Conservation (phyloP, 2,888 invertebrate species). For the Hydriomena furcata region DNA sequence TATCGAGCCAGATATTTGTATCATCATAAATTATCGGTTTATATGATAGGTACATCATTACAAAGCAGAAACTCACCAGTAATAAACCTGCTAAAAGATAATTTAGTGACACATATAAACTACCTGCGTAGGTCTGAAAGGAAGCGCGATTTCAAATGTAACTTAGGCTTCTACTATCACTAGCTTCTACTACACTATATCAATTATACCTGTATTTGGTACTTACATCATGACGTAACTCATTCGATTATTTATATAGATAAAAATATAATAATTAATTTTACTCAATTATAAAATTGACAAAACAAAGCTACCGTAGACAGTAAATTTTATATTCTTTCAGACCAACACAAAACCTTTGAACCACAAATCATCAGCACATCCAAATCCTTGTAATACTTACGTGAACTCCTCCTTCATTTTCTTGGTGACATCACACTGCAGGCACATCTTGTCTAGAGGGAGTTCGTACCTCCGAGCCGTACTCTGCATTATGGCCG, state of each 20-base stretch:
- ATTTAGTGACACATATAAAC: constrained; percentile 5
- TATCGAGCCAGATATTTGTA: constrained; percentile 22
- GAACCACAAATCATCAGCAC: neutral
- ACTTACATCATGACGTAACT: constrained; percentile 23
- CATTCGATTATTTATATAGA: constrained; percentile 12
- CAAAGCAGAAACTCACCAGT: constrained; percentile 9
- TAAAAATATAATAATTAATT: too few species aligned
- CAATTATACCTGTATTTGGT: constrained; percentile 1
- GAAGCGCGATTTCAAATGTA: constrained; percentile 8
- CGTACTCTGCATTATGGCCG: constrained; percentile 99
- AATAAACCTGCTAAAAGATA: neutral
- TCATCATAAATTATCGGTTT: neutral
- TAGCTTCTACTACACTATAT: constrained; percentile 4
- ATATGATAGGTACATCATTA: neutral
- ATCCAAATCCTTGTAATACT: constrained; percentile 37
- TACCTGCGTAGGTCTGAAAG: constrained; percentile 16
- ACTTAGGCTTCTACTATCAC: neutral
- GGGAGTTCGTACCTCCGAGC: constrained; percentile 95
- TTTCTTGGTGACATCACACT: constrained; percentile 98
- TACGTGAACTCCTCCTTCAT: constrained; percentile 97
- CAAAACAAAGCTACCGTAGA: too few species aligned
- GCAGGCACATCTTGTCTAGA: constrained; percentile 97
- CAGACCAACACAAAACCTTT: neutral
- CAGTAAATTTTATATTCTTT: neutral
- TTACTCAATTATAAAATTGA: too few species aligned